A percentile compares a stretch with the other conserved stretches of the same genome.
Evolutionary conservation across 2,113 vertebrate species (phyloP).

Genomic region (Leucopsar rothschildi): DNA sequence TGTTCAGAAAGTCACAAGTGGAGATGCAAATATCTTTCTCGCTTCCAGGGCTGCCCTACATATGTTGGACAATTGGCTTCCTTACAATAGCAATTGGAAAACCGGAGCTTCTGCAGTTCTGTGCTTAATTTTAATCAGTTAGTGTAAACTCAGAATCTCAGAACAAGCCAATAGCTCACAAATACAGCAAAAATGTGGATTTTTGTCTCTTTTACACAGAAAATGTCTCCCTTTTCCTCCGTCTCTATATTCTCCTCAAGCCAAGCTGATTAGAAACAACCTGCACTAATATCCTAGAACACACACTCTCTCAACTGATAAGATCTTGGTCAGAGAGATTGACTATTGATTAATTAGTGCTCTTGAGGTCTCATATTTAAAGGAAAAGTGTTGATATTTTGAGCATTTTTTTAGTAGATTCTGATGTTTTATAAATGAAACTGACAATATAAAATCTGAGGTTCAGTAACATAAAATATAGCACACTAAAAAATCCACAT

Average conservation of each 20-base stretch:
- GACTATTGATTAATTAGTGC: constrained; percentile 3
- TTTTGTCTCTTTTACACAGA: not conserved
- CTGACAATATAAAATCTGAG: not conserved
- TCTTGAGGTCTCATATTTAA: not conserved
- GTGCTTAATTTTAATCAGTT: not conserved
- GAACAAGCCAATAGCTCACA: not conserved
- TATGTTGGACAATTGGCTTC: not conserved
- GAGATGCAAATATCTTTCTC: not conserved
- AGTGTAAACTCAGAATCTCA: not conserved
- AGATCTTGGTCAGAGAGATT: not conserved
- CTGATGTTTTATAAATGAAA: not conserved
- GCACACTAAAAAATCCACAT: not conserved
- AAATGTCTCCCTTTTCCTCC: not conserved
- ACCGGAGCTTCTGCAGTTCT: not conserved
- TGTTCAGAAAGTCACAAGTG: not conserved
- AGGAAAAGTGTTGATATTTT: not conserved
- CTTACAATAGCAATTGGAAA: not conserved
- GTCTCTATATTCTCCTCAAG: not conserved
- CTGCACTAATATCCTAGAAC: not conserved
- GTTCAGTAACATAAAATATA: not conserved
- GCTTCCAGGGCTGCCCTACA: not conserved
- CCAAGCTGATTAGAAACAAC: not conserved
- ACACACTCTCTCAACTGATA: not conserved
- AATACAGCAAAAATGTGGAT: not conserved
- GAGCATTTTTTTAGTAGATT: not conserved